These are phyloP conservation scores for Trachemys scripta DNA, from an alignment of 2,113 vertebrate species.

Conservation along the genomic window DNA sequence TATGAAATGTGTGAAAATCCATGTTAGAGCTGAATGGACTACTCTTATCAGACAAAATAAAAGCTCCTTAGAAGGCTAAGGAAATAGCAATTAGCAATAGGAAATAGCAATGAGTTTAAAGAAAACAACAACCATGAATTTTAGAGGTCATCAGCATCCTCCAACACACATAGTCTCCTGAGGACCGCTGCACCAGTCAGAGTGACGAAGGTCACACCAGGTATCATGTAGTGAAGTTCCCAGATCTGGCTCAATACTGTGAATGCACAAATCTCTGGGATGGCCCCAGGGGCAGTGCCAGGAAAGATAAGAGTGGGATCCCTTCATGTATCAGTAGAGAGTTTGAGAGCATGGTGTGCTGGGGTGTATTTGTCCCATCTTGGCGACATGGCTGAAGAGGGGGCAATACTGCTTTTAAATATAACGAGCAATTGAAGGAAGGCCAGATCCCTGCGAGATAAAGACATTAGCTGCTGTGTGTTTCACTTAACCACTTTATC, in stretches of 20 bases:
- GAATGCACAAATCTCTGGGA: background rate
- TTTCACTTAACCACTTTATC: background rate
- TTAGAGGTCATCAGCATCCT: background rate
- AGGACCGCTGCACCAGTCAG: background rate
- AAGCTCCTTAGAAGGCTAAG: background rate
- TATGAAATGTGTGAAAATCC: background rate
- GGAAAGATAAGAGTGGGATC: background rate
- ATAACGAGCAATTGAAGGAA: background rate
- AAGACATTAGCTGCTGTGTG: background rate
- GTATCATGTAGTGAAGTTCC: background rate
- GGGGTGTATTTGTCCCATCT: background rate
- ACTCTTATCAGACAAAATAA: background rate
- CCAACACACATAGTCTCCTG: background rate
- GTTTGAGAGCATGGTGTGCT: background rate
- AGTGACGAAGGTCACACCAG: background rate
- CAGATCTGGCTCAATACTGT: background rate
- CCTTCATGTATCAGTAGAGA: background rate
- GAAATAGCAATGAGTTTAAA: background rate
- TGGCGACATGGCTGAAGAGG: background rate
- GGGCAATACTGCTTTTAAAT: background rate
- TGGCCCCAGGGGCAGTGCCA: background rate
- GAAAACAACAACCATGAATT: fast-evolving
- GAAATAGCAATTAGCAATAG: background rate
- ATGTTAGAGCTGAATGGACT: fast-evolving
- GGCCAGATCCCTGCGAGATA: background rate